Evolutionary conservation across 1,140 invertebrate species (phyloP).

Genomic region (Scylla paramamosain): DNA sequence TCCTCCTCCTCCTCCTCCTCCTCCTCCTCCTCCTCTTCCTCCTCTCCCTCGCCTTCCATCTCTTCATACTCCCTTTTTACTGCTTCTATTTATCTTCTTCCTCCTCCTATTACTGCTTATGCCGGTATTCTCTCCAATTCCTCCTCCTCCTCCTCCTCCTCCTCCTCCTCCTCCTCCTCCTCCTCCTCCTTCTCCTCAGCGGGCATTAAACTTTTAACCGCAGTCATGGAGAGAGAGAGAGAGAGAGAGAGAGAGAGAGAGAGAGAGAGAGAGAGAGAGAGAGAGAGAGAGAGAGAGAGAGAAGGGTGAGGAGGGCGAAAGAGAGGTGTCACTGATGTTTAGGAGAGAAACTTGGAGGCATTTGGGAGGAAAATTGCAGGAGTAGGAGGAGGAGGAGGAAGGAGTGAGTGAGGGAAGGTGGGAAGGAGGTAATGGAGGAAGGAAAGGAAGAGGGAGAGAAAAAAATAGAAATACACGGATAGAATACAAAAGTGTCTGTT

Average conservation of each 20-base stretch:
- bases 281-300: conserved; percentile 6
- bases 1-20: too few relatives aligned
- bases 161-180: too few relatives aligned
- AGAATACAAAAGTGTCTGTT: not conserved
- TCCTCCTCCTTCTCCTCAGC: too few relatives aligned
- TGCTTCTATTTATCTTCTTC: too few relatives aligned
- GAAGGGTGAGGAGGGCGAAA: not conserved
- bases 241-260: conserved; percentile 17
- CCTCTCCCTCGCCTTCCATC: too few relatives aligned
- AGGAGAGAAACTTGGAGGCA: not conserved
- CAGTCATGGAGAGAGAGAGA: not conserved
- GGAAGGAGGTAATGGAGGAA: not conserved
- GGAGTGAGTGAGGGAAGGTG: not conserved
- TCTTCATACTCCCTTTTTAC: too few relatives aligned
- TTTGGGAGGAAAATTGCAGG: not conserved
- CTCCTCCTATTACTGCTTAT: too few relatives aligned
- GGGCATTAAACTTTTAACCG: too few relatives aligned
- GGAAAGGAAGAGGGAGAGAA: conserved; percentile 30
- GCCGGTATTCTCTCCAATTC: too few relatives aligned
- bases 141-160: too few relatives aligned
- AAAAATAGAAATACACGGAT: not conserved
- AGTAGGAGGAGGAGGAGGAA: not conserved
- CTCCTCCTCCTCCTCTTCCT: too few relatives aligned
- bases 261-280: conserved; percentile 20
- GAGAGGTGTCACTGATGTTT: too few relatives aligned